These are phyloP conservation scores for Drosophila bunnanda DNA, from an alignment of 2,888 invertebrate species.

Conservation along the genomic window DNA sequence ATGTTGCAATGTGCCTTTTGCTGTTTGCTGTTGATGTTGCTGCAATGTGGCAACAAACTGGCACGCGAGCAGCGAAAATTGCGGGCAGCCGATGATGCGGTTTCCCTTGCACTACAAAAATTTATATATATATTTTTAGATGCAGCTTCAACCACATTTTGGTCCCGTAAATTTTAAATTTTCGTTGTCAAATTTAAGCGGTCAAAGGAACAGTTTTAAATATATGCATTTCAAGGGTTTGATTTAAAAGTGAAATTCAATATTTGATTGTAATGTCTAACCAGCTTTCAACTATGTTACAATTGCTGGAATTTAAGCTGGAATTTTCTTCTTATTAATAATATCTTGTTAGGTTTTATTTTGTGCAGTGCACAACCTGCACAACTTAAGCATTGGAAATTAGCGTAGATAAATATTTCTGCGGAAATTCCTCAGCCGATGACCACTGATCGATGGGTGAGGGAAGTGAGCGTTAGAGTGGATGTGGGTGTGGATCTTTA, in stretches of 20 bases:
- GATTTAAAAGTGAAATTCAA: neutral
- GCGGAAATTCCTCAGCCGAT: constrained; percentile 66
- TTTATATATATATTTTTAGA: neutral
- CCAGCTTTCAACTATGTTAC: neutral
- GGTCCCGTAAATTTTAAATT: neutral
- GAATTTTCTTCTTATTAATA: neutral
- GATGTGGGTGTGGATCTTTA: constrained; percentile 14
- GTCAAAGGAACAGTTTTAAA: neutral
- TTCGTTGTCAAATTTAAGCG: neutral
- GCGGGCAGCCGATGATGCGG: constrained; percentile 65
- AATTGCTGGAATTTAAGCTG: neutral
- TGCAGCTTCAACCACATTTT: neutral
- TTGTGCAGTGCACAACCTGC: constrained; percentile 14
- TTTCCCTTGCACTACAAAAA: constrained; percentile 65
- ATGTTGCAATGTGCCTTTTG: constrained; percentile 26
- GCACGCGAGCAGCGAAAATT: constrained; percentile 75
- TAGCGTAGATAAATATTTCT: constrained; percentile 80
- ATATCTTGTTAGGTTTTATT: neutral
- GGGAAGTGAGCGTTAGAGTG: neutral
- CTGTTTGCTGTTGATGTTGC: constrained; percentile 10
- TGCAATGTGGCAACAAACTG: constrained; percentile 41
- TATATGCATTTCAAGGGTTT: neutral
- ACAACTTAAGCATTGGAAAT: constrained; percentile 77
- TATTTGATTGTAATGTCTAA: neutral
- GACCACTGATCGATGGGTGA: constrained; percentile 66